Evolutionary conservation across 2,888 invertebrate genomes (phyloP).

Genomic region (Flexamia atlantica): DNA sequence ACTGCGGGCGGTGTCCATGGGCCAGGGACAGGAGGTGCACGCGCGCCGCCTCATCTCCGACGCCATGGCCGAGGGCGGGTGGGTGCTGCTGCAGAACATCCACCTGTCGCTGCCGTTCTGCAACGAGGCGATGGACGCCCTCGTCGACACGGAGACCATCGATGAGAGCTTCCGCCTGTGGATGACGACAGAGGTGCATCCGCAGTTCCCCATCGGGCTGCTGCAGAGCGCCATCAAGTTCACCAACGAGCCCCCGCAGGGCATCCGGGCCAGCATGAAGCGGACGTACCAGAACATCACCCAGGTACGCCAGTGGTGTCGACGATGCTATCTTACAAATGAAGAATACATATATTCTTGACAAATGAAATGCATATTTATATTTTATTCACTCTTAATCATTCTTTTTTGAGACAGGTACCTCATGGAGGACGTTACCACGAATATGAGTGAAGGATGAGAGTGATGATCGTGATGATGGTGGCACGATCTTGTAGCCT

Average conservation of each 20-base stretch:
- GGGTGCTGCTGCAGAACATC: constrained; percentile 97
- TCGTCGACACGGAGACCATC: constrained; percentile 90
- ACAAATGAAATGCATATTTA: too few relatives aligned
- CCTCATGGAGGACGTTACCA: too few relatives aligned
- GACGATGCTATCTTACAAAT: too few relatives aligned
- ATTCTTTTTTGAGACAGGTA: too few relatives aligned
- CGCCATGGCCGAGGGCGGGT: constrained; percentile 85
- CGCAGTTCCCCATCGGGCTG: constrained; percentile 93
- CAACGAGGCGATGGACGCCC: constrained; percentile 92
- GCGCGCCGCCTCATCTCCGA: constrained; percentile 90
- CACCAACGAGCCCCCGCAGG: constrained; percentile 98
- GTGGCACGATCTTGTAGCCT: too few relatives aligned
- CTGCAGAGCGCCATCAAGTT: constrained; percentile 97
- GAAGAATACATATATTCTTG: too few relatives aligned
- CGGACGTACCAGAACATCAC: constrained; percentile 94
- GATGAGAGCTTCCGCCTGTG: constrained; percentile 92
- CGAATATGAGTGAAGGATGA: too few relatives aligned
- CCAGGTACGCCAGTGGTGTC: constrained; percentile 76
- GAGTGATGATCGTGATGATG: too few relatives aligned
- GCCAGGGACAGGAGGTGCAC: constrained; percentile 96
- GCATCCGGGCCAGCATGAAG: constrained; percentile 95
- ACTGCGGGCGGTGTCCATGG: constrained; percentile 95
- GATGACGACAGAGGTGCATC: constrained; percentile 97
- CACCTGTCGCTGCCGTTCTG: constrained; percentile 97
- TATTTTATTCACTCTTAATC: too few relatives aligned